These are phyloP conservation scores for Axinella damicornis DNA, from an alignment of 37 sponge, comb jelly and placozoan species.

Conservation along the genomic window DNA sequence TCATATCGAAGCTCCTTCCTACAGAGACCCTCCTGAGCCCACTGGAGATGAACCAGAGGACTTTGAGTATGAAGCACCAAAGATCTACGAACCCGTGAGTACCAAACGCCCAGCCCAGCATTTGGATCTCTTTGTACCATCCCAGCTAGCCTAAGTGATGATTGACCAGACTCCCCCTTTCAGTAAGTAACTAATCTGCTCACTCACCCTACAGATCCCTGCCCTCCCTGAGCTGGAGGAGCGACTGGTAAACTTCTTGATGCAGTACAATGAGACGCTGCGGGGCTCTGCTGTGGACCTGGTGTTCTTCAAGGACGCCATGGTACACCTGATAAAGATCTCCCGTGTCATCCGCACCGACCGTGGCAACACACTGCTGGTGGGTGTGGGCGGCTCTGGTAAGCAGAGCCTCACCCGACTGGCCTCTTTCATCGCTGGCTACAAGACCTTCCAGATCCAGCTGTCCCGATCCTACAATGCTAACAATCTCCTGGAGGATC, in stretches of 20 bases:
- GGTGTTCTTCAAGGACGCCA: slow-evolving; percentile 99
- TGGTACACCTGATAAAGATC: slow-evolving; percentile 96
- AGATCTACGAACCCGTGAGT: slow-evolving; percentile 95
- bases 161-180: no score
- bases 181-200: no score
- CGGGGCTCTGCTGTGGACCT: slow-evolving; percentile 99
- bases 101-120: no score
- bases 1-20: neutral
- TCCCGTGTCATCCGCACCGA: slow-evolving; percentile 98
- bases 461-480: slow-evolving; percentile 96
- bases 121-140: no score
- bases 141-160: no score
- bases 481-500: slow-evolving; percentile 96
- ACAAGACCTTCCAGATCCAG: slow-evolving; percentile 98
- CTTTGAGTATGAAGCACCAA: slow-evolving; percentile 94
- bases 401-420: slow-evolving; percentile 99
- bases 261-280: slow-evolving; percentile 96
- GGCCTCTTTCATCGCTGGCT: slow-evolving; percentile 99
- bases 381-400: slow-evolving; percentile 99
- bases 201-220: slow-evolving; percentile 60
- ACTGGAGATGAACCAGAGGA: slow-evolving; percentile 98
- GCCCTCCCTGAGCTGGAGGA: slow-evolving; percentile 78
- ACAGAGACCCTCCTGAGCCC: slow-evolving; percentile 93
- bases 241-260: slow-evolving; percentile 74
- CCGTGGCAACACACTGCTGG: slow-evolving; percentile 94